Evolutionary conservation across 2,888 invertebrate species (phyloP).

Genomic region (Stenolophus ochropezus): DNA sequence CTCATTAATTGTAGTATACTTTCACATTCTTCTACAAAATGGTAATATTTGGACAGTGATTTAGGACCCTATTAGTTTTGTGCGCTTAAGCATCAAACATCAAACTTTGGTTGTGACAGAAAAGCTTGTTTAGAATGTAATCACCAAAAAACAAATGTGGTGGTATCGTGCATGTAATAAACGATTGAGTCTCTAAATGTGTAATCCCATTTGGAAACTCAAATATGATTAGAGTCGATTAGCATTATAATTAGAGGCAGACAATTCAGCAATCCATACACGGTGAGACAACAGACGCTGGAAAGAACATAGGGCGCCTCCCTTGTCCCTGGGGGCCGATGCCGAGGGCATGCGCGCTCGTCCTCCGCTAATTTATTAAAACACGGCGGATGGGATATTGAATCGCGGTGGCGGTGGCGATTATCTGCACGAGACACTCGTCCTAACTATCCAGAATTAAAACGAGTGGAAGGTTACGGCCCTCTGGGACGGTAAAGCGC

Average conservation of each 20-base stretch:
- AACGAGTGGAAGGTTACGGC: conserved; percentile 38
- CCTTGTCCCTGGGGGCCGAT: conserved; percentile 3
- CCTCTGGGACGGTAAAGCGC: conserved; percentile 30
- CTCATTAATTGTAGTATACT: too few relatives aligned
- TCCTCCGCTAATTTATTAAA: conserved; percentile 50
- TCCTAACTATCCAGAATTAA: conserved; percentile 55
- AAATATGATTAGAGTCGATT: neutral
- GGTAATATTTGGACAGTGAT: too few relatives aligned
- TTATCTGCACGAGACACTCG: conserved; percentile 50
- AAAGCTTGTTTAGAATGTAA: too few relatives aligned
- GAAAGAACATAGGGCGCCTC: conserved; percentile 27
- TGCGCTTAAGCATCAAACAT: too few relatives aligned
- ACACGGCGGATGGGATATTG: conserved; percentile 37
- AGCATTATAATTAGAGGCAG: neutral
- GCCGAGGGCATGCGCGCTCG: conserved; percentile 15
- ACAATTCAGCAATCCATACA: neutral
- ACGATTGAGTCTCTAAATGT: too few relatives aligned
- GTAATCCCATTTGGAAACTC: neutral
- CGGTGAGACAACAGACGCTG: conserved; percentile 18
- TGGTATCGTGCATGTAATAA: too few relatives aligned
- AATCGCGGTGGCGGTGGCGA: conserved; percentile 30
- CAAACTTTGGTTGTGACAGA: too few relatives aligned
- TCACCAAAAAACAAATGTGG: neutral
- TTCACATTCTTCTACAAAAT: too few relatives aligned
- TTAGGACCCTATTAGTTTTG: too few relatives aligned